Evolutionary conservation across 2,888 invertebrate genomes (phyloP), one percentile per base, ranked within the genome.

Genomic region (Noctua pronuba): DNA sequence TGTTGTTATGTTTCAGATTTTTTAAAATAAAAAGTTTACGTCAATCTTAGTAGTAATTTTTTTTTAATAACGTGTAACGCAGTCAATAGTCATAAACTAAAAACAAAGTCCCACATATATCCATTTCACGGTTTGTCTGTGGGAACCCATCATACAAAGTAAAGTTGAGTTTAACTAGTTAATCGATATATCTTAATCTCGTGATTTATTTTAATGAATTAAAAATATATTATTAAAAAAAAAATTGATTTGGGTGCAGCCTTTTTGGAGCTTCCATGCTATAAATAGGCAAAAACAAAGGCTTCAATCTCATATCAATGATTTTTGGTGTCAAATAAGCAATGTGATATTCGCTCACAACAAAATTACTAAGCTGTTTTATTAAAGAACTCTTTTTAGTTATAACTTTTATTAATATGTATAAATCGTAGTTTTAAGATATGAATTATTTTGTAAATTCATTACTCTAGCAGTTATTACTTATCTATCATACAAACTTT

Each of bases 401-500:
- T 46, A 21, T n/a, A 46, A 35, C 16, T 16, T 58, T 64, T 13
- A 38, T 64, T 24, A 16, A 2, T 41, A 28, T 38, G 31, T n/a
- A 49, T 55, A 46, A 58, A 64, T 78, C 38, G 11, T 49, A 21
- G 31, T 52, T 44, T 18, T 64, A 38, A 38, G 18, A n/a, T 21
- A 2, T 46, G 60, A 72, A 77, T 70, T 69, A 71, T 73, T 67
- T 35, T 44, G 31, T 55, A 55, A 41, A 64, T 49, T 60, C 16
- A 35, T 55, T 62, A 44, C 46, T 60, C 74, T 24, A 68, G 24
- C 35, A 73, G 66, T 70, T 73, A 78, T 68, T 52, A 73, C 60
- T 62, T 78, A 83, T 69, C 44, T 78, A 83, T 69, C 49, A 44
- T 28, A 52, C 44, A 72, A 83, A 83, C 71, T 83, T 82, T 2